phyloP scores from a whole-genome alignment of 2,113 vertebrate species.

The Oryzias celebensis region DNA sequence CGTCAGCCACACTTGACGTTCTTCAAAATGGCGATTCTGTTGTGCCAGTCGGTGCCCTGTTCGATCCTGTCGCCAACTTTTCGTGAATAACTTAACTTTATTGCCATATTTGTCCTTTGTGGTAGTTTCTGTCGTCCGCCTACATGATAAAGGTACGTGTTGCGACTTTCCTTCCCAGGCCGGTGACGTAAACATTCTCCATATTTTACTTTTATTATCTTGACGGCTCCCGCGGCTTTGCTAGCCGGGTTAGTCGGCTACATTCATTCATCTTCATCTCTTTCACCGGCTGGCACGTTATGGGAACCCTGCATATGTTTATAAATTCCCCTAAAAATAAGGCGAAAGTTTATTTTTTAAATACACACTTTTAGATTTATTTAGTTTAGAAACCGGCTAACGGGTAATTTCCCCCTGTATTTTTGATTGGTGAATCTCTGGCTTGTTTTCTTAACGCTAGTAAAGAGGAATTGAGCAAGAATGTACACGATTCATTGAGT shows the following conservation, averaged over 20 bases:
- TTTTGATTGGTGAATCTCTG: too few species aligned
- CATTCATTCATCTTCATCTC: too few species aligned
- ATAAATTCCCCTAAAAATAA: too few species aligned
- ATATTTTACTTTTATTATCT: not conserved
- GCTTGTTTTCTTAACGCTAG: too few species aligned
- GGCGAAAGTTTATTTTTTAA: too few species aligned
- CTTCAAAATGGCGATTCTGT: constrained; percentile 62
- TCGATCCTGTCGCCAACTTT: constrained; percentile 35
- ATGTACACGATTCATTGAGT: not conserved
- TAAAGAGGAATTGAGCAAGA: too few species aligned
- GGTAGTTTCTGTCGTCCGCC: constrained; percentile 9
- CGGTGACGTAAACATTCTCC: fast-evolving
- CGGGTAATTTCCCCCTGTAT: too few species aligned
- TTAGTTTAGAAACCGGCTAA: too few species aligned
- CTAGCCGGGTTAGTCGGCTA: too few species aligned
- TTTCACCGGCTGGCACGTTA: too few species aligned
- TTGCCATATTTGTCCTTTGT: not conserved
- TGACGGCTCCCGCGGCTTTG: not conserved
- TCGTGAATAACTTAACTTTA: constrained; percentile 19
- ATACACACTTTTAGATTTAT: too few species aligned
- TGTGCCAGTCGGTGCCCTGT: constrained; percentile 51
- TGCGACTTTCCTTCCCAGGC: fast-evolving
- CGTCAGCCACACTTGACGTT: not conserved
- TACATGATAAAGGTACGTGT: constrained; percentile 69
- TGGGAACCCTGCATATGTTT: too few species aligned